Conservation (phyloP, 2,797 vertebrate genomes). For the Euthynnus affinis region DNA sequence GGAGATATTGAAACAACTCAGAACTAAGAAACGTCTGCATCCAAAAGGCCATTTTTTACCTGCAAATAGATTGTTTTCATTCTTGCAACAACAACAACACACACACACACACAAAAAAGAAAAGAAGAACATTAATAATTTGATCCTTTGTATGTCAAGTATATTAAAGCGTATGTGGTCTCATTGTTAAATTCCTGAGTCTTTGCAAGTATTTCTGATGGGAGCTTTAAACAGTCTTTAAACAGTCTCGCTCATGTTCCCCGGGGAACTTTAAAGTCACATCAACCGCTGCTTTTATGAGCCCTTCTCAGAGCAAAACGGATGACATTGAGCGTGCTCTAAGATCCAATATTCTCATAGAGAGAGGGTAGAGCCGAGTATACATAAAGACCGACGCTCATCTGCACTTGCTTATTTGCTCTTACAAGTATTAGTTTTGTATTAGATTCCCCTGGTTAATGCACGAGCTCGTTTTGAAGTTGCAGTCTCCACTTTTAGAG, state of each 20-base stretch:
- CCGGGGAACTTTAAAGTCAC: slow-evolving; percentile 75
- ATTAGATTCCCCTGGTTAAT: slow-evolving; percentile 76
- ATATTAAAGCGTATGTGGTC: slow-evolving; percentile 60
- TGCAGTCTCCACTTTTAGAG: slow-evolving; percentile 63
- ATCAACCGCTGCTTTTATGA: slow-evolving; percentile 78
- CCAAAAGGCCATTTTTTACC: not conserved
- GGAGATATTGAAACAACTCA: not conserved
- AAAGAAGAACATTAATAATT: not conserved
- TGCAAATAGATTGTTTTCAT: slow-evolving; percentile 33
- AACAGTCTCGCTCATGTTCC: slow-evolving; percentile 41
- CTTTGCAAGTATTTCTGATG: slow-evolving; percentile 40
- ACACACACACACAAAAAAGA: no score
- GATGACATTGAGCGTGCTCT: slow-evolving; percentile 64
- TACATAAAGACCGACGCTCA: slow-evolving; percentile 69
- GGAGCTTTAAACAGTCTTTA: slow-evolving; percentile 62
- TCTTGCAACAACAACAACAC: slow-evolving; percentile 10
- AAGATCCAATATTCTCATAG: slow-evolving; percentile 75
- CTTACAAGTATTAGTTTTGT: slow-evolving; percentile 76
- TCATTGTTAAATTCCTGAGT: slow-evolving; percentile 58
- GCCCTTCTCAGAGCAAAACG: slow-evolving; percentile 61
- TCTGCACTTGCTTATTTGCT: slow-evolving; percentile 67
- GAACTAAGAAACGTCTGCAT: not conserved
- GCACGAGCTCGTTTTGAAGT: slow-evolving; percentile 67
- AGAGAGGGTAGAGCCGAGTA: slow-evolving; percentile 57
- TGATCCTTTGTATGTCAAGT: not conserved